Conservation (phyloP, 2,888 invertebrate species). For the Caenorhabditis panamensis region DNA sequence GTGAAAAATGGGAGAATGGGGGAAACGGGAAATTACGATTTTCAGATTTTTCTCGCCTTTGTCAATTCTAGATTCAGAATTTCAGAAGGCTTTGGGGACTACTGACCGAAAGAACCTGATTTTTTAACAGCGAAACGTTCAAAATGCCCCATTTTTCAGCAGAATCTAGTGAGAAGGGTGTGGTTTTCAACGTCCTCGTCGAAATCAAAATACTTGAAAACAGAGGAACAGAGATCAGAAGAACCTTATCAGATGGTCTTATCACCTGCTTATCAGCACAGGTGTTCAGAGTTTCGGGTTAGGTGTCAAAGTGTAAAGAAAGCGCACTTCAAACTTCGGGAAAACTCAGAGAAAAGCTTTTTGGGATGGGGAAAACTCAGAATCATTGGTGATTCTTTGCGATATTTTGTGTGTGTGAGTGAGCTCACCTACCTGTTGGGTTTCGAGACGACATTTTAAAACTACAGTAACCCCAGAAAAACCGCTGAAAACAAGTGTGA, state of each 20-base stretch:
- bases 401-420: constrained; percentile 2
- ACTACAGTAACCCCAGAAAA: neutral
- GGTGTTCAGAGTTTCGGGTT: neutral
- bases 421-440: constrained; percentile 10
- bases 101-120: too few species aligned
- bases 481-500: neutral
- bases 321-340: neutral
- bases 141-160: neutral
- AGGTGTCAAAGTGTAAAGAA: neutral
- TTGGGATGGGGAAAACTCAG: neutral
- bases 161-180: neutral
- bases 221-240: neutral
- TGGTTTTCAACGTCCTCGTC: neutral
- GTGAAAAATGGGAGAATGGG: neutral
- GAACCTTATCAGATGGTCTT: neutral
- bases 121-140: too few species aligned
- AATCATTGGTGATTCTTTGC: neutral
- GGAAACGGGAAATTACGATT: neutral
- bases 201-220: neutral
- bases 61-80: neutral
- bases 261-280: neutral
- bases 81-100: neutral
- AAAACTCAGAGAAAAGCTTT: constrained; percentile 2
- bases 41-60: neutral
- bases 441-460: neutral